Evolutionary conservation across 2,797 vertebrate genomes (phyloP).

Genomic region (Lacerta viridis): DNA sequence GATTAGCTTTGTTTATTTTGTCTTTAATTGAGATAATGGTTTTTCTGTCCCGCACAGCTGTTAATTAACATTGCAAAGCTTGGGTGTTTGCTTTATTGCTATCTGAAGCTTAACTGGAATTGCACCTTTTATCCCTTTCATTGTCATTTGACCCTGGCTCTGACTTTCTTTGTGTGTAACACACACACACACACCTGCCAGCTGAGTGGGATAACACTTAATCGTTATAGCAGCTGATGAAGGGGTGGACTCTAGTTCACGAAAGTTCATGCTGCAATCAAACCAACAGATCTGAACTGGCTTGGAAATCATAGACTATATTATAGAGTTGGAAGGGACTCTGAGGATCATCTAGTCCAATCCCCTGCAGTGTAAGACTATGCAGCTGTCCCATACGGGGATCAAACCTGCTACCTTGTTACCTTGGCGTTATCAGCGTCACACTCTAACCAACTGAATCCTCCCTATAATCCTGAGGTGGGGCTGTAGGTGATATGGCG

Average conservation of each 20-base stretch:
- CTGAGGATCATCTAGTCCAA: too few relatives aligned
- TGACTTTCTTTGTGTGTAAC: not conserved
- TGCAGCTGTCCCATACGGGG: too few relatives aligned
- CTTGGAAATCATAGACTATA: too few relatives aligned
- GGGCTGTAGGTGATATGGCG: not conserved
- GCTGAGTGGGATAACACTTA: not conserved
- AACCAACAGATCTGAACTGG: not conserved
- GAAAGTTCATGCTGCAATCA: not conserved
- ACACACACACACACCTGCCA: too few relatives aligned
- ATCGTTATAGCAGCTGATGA: not conserved
- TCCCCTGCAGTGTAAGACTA: too few relatives aligned
- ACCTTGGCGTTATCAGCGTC: too few relatives aligned
- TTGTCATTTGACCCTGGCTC: not conserved
- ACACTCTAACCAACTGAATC: too few relatives aligned
- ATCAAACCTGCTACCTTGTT: too few relatives aligned
- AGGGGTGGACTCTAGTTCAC: not conserved
- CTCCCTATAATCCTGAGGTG: not conserved
- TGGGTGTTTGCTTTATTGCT: not conserved
- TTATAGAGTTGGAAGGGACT: too few relatives aligned
- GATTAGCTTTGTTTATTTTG: not conserved
- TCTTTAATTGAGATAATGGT: not conserved
- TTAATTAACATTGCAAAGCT: not conserved
- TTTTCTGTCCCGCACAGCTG: not conserved
- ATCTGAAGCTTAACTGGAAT: not conserved
- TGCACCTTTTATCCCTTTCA: not conserved